A percentile compares a stretch with the other conserved stretches of the same genome.
Evolutionary conservation across 2,888 invertebrate genomes (phyloP).

Genomic region (Synanthedon tipuliformis): DNA sequence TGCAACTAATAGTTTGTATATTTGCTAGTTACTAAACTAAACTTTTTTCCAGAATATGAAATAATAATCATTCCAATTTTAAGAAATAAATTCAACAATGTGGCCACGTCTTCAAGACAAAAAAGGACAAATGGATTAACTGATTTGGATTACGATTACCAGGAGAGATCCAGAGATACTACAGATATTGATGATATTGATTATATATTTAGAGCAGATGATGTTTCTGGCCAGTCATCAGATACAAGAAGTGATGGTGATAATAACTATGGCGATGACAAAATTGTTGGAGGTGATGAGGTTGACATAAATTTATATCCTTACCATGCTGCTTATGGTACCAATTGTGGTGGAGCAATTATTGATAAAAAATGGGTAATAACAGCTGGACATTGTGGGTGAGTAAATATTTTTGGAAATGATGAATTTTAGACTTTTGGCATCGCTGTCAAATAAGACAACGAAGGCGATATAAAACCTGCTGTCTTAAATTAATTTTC

Average conservation of each 20-base stretch:
- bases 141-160: background rate
- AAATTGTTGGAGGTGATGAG: conserved; percentile 53
- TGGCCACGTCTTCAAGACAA: background rate
- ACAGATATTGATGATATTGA: background rate
- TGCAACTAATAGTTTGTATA: too few species aligned
- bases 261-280: conserved; percentile 31
- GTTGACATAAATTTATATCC: conserved; percentile 56
- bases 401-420: conserved; percentile 14
- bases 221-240: background rate
- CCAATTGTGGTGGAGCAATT: conserved; percentile 57
- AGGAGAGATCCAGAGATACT: background rate
- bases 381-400: conserved; percentile 65
- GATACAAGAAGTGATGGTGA: background rate
- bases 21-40: background rate
- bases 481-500: too few species aligned
- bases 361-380: conserved; percentile 48
- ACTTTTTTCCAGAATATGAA: background rate
- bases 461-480: too few species aligned
- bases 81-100: background rate
- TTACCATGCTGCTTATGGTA: conserved; percentile 54
- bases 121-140: background rate
- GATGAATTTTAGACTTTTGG: background rate
- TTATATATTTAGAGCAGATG: background rate
- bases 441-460: too few species aligned
- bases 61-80: background rate